A percentile compares a stretch with the other conserved stretches of the same genome.
Evolutionary conservation across 2,113 vertebrate species (phyloP).

Genomic region (Danio rerio): GRCz12tu NC_133176.1:55163001-55163500

Average conservation of each 20-base stretch:
- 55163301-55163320: too few species aligned
- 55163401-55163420: too few species aligned
- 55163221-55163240: neutral
- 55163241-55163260: neutral
- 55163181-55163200: slow-evolving; percentile 21
- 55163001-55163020: slow-evolving; percentile 15
- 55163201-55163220: neutral
- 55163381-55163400: too few species aligned
- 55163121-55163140: neutral
- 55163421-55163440: too few species aligned
- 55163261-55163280: neutral
- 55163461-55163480: too few species aligned
- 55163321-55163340: too few species aligned
- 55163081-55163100: slow-evolving; percentile 30
- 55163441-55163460: too few species aligned
- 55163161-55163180: slow-evolving; percentile 30
- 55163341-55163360: too few species aligned
- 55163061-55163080: slow-evolving; percentile 49
- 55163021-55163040: slow-evolving; percentile 25
- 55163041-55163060: slow-evolving; percentile 32
- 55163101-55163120: neutral
- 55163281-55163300: too few species aligned
- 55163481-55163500: too few species aligned
- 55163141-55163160: slow-evolving; percentile 2
- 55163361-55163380: too few species aligned